A percentile compares a stretch with the other conserved stretches of the same genome.
These are phyloP conservation scores for Poeciliopsis paucimaculata DNA, from an alignment of 2,797 vertebrate species.

Conservation along the genomic window DNA sequence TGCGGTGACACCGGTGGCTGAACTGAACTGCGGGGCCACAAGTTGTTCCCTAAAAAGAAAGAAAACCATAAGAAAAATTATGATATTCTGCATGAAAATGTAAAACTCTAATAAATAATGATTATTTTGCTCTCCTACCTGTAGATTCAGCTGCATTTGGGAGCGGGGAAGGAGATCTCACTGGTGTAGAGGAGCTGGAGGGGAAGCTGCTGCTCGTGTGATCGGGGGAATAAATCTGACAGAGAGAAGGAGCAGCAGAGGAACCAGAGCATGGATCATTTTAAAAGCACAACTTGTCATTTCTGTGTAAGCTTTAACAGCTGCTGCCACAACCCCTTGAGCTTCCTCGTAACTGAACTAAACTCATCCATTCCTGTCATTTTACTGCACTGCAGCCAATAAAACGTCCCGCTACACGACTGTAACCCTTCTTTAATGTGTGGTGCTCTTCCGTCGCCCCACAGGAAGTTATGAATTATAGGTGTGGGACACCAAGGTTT, in stretches of 20 bases:
- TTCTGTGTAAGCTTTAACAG: slow-evolving; percentile 64
- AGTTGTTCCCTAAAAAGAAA: slow-evolving; percentile 85
- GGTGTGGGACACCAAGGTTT: slow-evolving; percentile 25
- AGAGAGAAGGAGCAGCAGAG: slow-evolving; percentile 43
- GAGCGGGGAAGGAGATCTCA: slow-evolving; percentile 91
- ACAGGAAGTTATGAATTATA: slow-evolving; percentile 44
- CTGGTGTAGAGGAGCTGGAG: slow-evolving; percentile 94
- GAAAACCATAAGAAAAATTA: neutral
- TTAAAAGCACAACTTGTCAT: slow-evolving; percentile 77
- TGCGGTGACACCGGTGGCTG: slow-evolving; percentile 89
- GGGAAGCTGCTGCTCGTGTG: slow-evolving; percentile 96
- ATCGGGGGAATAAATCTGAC: slow-evolving; percentile 97
- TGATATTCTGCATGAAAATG: neutral
- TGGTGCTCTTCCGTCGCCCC: slow-evolving; percentile 34
- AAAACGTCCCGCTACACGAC: slow-evolving; percentile 63
- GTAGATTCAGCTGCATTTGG: slow-evolving; percentile 75
- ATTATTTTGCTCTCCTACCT: slow-evolving; percentile 51
- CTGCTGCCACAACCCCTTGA: slow-evolving; percentile 63
- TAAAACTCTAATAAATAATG: neutral
- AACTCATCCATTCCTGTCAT: slow-evolving; percentile 76
- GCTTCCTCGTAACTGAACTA: slow-evolving; percentile 62
- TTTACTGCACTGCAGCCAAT: slow-evolving; percentile 72
- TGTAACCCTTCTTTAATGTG: slow-evolving; percentile 52
- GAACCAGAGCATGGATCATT: slow-evolving; percentile 73
- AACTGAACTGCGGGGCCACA: slow-evolving; percentile 89